Evolutionary conservation across 2,888 invertebrate species (phyloP), one percentile per base, ranked within the genome.

Genomic region (Hecatera dysodea): DNA sequence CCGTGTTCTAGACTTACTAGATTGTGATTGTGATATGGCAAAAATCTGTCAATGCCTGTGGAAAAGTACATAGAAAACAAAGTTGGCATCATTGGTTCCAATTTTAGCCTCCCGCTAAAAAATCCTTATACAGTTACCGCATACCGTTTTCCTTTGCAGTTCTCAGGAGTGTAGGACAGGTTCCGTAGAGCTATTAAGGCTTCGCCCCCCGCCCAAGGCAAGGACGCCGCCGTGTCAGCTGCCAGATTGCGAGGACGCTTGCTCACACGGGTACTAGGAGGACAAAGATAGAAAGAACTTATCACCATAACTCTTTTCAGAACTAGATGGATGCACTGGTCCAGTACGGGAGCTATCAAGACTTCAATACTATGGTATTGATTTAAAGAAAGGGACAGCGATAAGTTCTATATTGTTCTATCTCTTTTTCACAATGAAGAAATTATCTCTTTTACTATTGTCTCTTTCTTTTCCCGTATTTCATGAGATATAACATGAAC

Each of bases 171-270:
- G 71, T 88, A 89, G 0, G 82, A 80, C 27, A 95, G 85, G 7
- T 69, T 55, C 1, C 89, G 85, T 0, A 93, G 76, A 0, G 94
- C 93, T 12, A 73, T 68, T 61, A 94, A 82, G 22, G 94, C 96
- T 12, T 83, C 74, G 0, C 90, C 80, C 1, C 93, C 96, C 12
- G 89, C 88, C 94, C 94, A 94, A 0, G 95, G 94, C 52, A 96
- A 80, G 11, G 94, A 81, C 0, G 96, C 96, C 11, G 96, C 95
- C 4, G 88, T 86, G 78, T 95, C 95, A 11, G 96, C 95, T 1
- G 92, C 84, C 56, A 94, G 72, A 4, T 88, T 84, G 4, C 90
- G 89, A 0, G 96, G 95, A 0, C 96, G 90, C 81, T 93, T 93
- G 81, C 93, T 90, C 44, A 96, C 91, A 0, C 95, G 92, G 0